Evolutionary conservation across 2,797 vertebrate species (phyloP).

Genomic region (Lateolabrax maculatus): DNA sequence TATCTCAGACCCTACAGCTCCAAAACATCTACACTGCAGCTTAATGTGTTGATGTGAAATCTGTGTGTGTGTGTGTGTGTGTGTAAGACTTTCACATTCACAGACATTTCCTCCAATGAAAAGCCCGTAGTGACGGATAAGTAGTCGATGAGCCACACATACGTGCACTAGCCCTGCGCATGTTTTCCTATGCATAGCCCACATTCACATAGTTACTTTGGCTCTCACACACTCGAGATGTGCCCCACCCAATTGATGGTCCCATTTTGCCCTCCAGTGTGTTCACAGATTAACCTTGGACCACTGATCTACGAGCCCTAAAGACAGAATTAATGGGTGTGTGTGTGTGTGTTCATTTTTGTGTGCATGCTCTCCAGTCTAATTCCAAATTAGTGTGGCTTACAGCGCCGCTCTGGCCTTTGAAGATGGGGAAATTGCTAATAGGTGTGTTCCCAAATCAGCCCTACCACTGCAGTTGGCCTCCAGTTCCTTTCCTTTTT

Average conservation of each 20-base stretch:
- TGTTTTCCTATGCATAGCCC: neutral
- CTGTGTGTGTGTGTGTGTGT: constrained; percentile 20
- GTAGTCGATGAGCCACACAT: constrained; percentile 1
- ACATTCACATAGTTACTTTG: constrained; percentile 2
- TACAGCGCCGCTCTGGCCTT: constrained; percentile 72
- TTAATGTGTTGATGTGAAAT: constrained; percentile 18
- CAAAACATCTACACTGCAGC: constrained; percentile 43
- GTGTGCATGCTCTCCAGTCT: constrained; percentile 30
- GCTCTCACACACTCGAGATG: neutral
- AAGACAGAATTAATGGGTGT: constrained; percentile 66
- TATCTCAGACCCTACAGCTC: constrained; percentile 53
- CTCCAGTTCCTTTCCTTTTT: constrained; percentile 4
- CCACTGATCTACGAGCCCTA: constrained; percentile 63
- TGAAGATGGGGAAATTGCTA: constrained; percentile 77
- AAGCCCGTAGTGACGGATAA: constrained; percentile 9
- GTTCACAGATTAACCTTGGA: constrained; percentile 40
- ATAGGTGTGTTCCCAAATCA: constrained; percentile 68
- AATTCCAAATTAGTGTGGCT: constrained; percentile 67
- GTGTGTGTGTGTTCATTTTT: constrained; percentile 10
- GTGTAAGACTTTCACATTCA: constrained; percentile 16
- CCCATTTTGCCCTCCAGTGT: constrained; percentile 31
- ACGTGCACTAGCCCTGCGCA: neutral
- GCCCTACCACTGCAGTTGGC: constrained; percentile 12
- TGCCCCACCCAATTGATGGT: constrained; percentile 31
- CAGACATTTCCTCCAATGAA: constrained; percentile 11